Conservation (phyloP, 1,140 invertebrate genomes). For the Cataglyphis hispanica region DNA sequence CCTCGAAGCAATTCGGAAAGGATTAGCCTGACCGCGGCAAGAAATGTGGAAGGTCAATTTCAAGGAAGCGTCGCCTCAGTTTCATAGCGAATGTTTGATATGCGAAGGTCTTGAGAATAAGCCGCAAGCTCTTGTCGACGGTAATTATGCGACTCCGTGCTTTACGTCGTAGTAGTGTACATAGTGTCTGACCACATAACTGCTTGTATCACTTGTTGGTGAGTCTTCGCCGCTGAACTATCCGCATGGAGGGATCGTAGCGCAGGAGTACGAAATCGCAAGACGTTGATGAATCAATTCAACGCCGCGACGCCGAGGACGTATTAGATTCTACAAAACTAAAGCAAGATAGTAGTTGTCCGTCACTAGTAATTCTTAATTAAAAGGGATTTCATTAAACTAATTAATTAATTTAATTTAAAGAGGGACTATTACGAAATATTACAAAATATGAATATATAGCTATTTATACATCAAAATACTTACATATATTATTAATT, state of each 20-base stretch:
- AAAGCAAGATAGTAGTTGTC: constrained; percentile 9
- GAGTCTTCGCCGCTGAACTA: constrained; percentile 49
- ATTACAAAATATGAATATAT: background rate
- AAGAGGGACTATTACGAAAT: background rate
- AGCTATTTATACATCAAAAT: too few relatives aligned
- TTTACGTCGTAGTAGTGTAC: constrained; percentile 36
- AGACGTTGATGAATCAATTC: constrained; percentile 57
- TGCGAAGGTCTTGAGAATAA: constrained; percentile 47
- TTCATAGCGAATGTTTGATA: constrained; percentile 54
- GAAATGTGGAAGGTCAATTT: background rate
- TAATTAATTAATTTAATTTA: constrained; percentile 8
- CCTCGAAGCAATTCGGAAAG: background rate
- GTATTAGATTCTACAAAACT: constrained; percentile 1
- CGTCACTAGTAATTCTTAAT: background rate
- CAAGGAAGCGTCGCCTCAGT: background rate
- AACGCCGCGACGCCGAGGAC: background rate
- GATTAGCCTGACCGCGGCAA: background rate
- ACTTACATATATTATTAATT: too few relatives aligned
- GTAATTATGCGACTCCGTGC: constrained; percentile 37
- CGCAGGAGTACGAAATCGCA: constrained; percentile 28
- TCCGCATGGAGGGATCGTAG: background rate
- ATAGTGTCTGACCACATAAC: constrained; percentile 58
- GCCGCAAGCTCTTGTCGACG: constrained; percentile 45
- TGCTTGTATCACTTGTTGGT: constrained; percentile 61
- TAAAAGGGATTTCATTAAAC: background rate